Percentiles rank a stretch among this genome's conserved stretches.
Conservation (phyloP, 2,888 invertebrate species). For the Slavum lentiscoides region DNA sequence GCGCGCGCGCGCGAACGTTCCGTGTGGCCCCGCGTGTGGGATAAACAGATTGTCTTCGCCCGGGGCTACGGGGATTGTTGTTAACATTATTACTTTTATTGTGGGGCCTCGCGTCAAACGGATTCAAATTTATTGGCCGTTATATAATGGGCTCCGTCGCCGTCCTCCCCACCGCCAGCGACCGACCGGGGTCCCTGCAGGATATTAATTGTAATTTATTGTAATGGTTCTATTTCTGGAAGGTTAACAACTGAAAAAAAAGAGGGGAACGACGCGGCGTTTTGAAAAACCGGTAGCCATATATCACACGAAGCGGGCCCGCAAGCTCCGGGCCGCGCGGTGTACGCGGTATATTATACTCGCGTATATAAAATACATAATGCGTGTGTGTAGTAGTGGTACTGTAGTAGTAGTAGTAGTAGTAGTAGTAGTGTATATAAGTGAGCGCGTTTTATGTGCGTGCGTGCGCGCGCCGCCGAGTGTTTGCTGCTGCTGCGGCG, state of each 20-base stretch:
- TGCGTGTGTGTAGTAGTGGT: too few relatives aligned
- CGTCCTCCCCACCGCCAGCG: too few relatives aligned
- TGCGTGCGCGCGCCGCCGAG: too few relatives aligned
- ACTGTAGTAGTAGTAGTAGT: too few relatives aligned
- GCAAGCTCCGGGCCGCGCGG: constrained; percentile 46
- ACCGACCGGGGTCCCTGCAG: constrained; percentile 54
- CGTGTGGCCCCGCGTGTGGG: constrained; percentile 43
- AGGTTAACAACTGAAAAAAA: constrained; percentile 42
- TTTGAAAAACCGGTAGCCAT: constrained; percentile 57
- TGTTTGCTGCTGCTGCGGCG: not conserved
- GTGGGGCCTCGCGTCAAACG: constrained; percentile 54
- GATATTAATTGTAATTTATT: constrained; percentile 57
- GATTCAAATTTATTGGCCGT: constrained; percentile 57
- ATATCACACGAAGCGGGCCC: constrained; percentile 54
- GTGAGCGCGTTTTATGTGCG: too few relatives aligned
- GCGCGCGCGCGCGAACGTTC: constrained; percentile 33
- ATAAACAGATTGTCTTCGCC: constrained; percentile 54
- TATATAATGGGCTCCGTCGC: constrained; percentile 56
- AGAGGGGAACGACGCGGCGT: constrained; percentile 54
- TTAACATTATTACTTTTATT: constrained; percentile 54
- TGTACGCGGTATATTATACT: too few relatives aligned
- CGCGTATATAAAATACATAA: not conserved
- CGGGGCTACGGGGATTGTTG: constrained; percentile 54
- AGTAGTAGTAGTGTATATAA: too few relatives aligned
- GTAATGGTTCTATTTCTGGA: constrained; percentile 55